Percentiles rank a stretch among this genome's conserved stretches.
phyloP scores from a whole-genome alignment of 2,113 vertebrate species.

The Saccopteryx leptura region DNA sequence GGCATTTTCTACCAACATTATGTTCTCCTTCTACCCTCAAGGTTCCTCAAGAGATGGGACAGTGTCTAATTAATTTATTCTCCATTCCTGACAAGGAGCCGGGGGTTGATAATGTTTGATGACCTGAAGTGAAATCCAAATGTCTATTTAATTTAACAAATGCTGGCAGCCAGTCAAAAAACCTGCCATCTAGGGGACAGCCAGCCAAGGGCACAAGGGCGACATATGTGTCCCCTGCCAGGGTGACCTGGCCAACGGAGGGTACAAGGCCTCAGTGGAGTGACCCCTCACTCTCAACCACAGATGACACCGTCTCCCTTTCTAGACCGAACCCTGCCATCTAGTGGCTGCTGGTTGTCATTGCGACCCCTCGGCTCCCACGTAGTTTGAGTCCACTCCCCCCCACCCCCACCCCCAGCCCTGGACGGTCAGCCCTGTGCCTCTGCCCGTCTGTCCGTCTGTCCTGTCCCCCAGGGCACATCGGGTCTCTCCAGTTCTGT shows the following conservation, averaged over 20 bases:
- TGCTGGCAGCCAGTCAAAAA: background rate
- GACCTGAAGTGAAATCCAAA: slow-evolving; percentile 9
- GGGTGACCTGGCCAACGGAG: background rate
- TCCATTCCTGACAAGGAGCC: background rate
- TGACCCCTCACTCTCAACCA: background rate
- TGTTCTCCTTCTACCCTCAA: background rate
- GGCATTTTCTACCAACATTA: slow-evolving; percentile 12
- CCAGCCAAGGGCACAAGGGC: background rate
- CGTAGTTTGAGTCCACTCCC: background rate
- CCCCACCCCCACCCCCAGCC: background rate
- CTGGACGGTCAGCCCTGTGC: background rate
- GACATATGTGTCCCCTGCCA: background rate
- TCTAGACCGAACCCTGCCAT: background rate
- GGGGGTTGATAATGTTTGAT: background rate
- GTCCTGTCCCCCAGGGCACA: background rate
- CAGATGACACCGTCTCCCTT: background rate
- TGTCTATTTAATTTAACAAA: background rate
- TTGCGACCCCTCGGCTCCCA: background rate
- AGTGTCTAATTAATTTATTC: background rate
- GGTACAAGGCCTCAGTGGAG: rapidly evolving
- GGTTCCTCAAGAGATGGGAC: background rate
- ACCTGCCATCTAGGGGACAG: background rate
- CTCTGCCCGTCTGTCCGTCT: too few relatives aligned
- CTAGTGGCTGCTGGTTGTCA: background rate
- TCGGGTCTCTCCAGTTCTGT: background rate